Evolutionary conservation across 2,113 vertebrate species (phyloP).

Genomic region (Sylvilagus bachmani): DNA sequence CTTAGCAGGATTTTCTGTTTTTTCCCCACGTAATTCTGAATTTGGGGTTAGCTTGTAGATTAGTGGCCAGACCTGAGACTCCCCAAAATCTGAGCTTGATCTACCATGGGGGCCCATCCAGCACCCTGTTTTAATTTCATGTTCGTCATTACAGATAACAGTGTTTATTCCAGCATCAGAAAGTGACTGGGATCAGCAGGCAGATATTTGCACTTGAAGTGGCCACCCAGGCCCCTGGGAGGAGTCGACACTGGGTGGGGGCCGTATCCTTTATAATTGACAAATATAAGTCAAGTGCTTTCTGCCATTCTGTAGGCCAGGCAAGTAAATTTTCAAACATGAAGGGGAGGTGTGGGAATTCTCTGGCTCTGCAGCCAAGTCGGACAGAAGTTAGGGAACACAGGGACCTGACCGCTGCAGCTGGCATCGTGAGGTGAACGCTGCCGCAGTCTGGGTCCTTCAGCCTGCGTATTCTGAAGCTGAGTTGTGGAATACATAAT

Average conservation of each 20-base stretch:
- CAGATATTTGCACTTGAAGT: too few relatives aligned
- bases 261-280: background rate
- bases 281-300: background rate
- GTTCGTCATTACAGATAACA: too few relatives aligned
- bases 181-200: background rate
- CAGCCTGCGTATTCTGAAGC: too few relatives aligned
- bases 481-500: too few relatives aligned
- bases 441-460: background rate
- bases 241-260: background rate
- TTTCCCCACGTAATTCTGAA: too few relatives aligned
- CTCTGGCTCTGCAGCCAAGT: background rate
- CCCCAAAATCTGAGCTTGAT: too few relatives aligned
- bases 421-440: background rate
- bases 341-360: background rate
- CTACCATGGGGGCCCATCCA: too few relatives aligned
- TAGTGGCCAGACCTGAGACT: too few relatives aligned
- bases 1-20: too few relatives aligned
- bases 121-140: too few relatives aligned
- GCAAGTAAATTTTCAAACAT: background rate
- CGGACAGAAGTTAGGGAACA: background rate
- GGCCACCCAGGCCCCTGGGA: background rate
- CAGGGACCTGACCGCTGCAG: background rate
- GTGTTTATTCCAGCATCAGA: background rate
- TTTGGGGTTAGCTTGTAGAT: too few relatives aligned
- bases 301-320: background rate